A percentile compares a stretch with the other conserved stretches of the same genome.
phyloP scores from a whole-genome alignment of 1,140 invertebrate genomes.

The Apolygus lucorum region DNA sequence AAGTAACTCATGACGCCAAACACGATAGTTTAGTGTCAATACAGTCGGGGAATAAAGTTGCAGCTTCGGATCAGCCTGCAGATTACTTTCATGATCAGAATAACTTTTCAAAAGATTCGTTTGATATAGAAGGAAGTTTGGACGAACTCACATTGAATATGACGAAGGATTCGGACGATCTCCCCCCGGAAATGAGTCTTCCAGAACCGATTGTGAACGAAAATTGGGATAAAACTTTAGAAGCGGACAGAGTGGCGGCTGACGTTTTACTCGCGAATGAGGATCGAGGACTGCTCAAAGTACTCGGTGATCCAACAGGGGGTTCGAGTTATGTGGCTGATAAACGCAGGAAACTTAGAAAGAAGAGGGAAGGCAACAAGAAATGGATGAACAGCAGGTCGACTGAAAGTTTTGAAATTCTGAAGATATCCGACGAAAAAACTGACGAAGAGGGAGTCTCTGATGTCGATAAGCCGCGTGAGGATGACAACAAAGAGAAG shows the following conservation, averaged over 20 bases:
- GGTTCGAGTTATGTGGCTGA: background rate
- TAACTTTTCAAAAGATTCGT: background rate
- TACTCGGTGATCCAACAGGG: background rate
- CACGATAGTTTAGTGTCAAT: no score
- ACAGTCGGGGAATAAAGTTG: no score
- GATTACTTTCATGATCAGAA: background rate
- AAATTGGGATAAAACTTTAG: background rate
- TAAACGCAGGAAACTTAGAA: conserved; percentile 15
- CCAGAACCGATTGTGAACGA: background rate
- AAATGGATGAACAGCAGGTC: conserved; percentile 18
- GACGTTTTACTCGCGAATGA: background rate
- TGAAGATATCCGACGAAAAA: conserved; percentile 31
- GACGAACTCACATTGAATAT: background rate
- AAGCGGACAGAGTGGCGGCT: background rate
- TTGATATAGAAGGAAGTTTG: background rate
- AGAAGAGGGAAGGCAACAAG: conserved; percentile 14
- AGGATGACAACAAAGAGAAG: background rate
- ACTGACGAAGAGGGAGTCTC: background rate
- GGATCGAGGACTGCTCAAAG: conserved; percentile 7
- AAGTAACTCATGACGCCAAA: no score
- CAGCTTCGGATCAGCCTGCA: no score
- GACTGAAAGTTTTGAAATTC: conserved; percentile 19
- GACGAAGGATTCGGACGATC: background rate
- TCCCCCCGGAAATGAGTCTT: background rate
- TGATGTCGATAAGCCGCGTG: background rate